These are phyloP conservation scores for Heliconius cydno DNA, from an alignment of 2,888 invertebrate species.

Conservation along the genomic window DNA sequence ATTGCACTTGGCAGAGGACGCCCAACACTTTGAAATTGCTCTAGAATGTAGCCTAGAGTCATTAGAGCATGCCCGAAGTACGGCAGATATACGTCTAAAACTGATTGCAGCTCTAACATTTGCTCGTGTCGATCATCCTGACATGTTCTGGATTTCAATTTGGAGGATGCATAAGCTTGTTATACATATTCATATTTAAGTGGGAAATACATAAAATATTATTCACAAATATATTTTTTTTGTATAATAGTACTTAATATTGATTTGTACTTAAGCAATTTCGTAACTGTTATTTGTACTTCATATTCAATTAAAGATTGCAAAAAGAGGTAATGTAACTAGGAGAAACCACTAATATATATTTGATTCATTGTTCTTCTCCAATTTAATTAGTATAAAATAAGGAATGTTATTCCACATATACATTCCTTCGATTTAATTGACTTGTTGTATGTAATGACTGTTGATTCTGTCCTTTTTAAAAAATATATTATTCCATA, in stretches of 20 bases:
- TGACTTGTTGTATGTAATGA: background rate
- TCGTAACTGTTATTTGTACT: background rate
- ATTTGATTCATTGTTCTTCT: background rate
- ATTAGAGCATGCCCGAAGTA: conserved; percentile 68
- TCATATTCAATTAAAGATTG: background rate
- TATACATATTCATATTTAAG: conserved; percentile 51
- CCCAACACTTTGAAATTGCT: conserved; percentile 60
- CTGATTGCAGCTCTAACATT: conserved; percentile 55
- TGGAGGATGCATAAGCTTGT: conserved; percentile 48
- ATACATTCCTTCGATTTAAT: background rate
- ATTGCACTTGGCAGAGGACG: conserved; percentile 70
- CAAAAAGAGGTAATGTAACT: background rate
- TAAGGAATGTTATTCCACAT: background rate
- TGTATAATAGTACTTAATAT: background rate
- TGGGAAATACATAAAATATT: conserved; percentile 57
- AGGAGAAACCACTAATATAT: background rate
- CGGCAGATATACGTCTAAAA: conserved; percentile 59
- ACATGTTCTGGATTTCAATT: conserved; percentile 25
- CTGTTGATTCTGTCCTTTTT: background rate
- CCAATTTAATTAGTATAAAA: background rate
- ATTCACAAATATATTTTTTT: conserved; percentile 48
- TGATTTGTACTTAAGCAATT: background rate
- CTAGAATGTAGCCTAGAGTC: conserved; percentile 70
- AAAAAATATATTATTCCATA: background rate
- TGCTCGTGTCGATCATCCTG: conserved; percentile 41